These are phyloP conservation scores for Leptinotarsa peninsularis DNA, from an alignment of 2,888 invertebrate genomes.

Conservation along the genomic window DNA sequence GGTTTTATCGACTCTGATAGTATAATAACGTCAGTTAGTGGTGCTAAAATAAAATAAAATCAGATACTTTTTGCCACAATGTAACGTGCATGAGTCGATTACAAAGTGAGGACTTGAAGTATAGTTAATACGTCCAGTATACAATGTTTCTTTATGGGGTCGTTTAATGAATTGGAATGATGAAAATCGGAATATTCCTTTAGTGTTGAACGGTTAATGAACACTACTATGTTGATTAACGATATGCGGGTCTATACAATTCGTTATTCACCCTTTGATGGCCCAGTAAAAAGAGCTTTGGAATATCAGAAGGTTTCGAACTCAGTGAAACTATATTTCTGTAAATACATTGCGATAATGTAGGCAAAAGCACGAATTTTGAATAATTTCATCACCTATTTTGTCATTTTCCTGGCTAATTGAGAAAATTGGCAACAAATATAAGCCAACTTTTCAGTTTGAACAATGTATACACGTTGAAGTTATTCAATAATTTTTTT, in stretches of 20 bases:
- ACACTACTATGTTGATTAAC: conserved; percentile 25
- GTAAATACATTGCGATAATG: too few relatives aligned
- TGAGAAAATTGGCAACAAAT: too few relatives aligned
- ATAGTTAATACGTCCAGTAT: conserved; percentile 38
- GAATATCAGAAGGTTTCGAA: neutral
- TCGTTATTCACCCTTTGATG: conserved; percentile 5
- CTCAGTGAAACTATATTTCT: neutral
- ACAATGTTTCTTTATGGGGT: conserved; percentile 44
- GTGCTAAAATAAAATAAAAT: conserved; percentile 38
- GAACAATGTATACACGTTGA: too few relatives aligned
- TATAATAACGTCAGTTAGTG: conserved; percentile 24
- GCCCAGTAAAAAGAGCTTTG: neutral
- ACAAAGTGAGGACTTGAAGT: conserved; percentile 36
- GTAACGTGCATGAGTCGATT: conserved; percentile 32
- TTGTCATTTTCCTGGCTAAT: too few relatives aligned
- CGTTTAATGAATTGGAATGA: conserved; percentile 46
- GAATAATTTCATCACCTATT: too few relatives aligned
- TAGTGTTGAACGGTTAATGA: conserved; percentile 31
- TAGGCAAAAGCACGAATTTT: too few relatives aligned
- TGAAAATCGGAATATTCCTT: conserved; percentile 43
- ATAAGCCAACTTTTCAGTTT: too few relatives aligned
- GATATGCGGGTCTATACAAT: conserved; percentile 27
- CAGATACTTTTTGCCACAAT: conserved; percentile 36
- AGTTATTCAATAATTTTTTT: too few relatives aligned
- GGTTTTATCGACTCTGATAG: conserved; percentile 26